Base-by-base conservation (phyloP, 1,140 invertebrate genomes). In the Cotesia chilonis region DNA sequence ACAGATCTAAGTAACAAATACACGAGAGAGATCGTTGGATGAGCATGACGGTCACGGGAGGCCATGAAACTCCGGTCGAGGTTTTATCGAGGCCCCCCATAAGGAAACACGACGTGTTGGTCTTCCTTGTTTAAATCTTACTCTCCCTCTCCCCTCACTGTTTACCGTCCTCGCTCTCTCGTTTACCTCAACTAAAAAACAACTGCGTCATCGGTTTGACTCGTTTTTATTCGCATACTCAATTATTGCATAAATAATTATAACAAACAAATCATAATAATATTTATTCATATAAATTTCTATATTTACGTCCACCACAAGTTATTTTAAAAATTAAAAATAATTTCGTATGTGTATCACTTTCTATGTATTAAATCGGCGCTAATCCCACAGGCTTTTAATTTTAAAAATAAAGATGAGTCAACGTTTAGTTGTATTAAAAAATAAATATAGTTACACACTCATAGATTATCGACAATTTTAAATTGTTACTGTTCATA, bases 391-490 rank as follows among this genome's bases (percentile, higher is more conserved):
- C 35, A 61, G 59, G 60, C 57, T 54, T 36, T 71, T 57, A n/a
- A 41, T 5, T 71, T 77, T 80, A 78, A 80, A 79, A 77, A 77
- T 79, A 79, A 75, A 14, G 41, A 41, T 77, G 77, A 78, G 69
- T 74, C 73, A 78, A 71, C 41, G 5, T 64, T 55, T 28, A 28
- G 28, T 28, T 28, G 28, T 28, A 52, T 51, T 60, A 55, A 57
- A 69, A 60, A 72, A 74, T 74, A 75, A 76, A 79, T 77, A 80
- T 17, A 74, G 61, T 69, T 70, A 12, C 61, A 41, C 4, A 60
- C 55, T 12, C 64, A 54, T 66, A 41, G 67, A 73, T 66, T 52
- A 28, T 7, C 38, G 66, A 55, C 20, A 28, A 61, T 28, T 28
- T 28, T 17, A n/a, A 20, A 55, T 59, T 60, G 63, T 55, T 41